Conservation (phyloP, 2,113 vertebrate genomes). For the Lepidothrix coronata region DNA sequence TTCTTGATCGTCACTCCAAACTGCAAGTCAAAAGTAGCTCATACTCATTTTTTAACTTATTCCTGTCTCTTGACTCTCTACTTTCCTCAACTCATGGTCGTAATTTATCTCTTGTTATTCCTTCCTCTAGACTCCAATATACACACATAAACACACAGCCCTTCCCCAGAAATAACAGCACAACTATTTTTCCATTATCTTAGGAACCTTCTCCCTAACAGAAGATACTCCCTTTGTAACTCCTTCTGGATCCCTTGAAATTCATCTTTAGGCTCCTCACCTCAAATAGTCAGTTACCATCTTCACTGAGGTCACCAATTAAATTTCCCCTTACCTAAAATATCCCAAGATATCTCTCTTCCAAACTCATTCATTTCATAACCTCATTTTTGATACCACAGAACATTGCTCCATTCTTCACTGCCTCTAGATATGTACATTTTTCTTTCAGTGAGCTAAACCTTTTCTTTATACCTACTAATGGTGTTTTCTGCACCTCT, state of each 20-base stretch:
- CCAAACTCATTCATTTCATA: background rate
- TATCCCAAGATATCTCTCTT: background rate
- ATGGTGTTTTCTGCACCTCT: background rate
- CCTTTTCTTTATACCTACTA: background rate
- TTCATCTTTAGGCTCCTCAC: background rate
- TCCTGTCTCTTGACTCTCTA: background rate
- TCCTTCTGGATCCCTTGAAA: background rate
- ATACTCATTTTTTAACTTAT: background rate
- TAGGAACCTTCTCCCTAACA: background rate
- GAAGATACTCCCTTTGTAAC: background rate
- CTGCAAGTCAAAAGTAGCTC: background rate
- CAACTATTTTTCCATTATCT: background rate
- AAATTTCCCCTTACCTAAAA: background rate
- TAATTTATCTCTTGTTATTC: background rate
- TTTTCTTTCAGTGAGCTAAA: background rate
- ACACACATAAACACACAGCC: background rate
- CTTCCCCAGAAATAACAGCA: background rate
- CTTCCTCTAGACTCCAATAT: background rate
- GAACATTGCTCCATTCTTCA: background rate
- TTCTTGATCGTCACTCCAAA: background rate
- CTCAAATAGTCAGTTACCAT: background rate
- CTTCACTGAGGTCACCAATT: background rate
- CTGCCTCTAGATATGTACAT: background rate
- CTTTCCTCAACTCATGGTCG: background rate
- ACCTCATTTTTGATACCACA: background rate